phyloP scores from a whole-genome alignment of 2,113 vertebrate genomes.

The Neolamprologus modestus region DNA sequence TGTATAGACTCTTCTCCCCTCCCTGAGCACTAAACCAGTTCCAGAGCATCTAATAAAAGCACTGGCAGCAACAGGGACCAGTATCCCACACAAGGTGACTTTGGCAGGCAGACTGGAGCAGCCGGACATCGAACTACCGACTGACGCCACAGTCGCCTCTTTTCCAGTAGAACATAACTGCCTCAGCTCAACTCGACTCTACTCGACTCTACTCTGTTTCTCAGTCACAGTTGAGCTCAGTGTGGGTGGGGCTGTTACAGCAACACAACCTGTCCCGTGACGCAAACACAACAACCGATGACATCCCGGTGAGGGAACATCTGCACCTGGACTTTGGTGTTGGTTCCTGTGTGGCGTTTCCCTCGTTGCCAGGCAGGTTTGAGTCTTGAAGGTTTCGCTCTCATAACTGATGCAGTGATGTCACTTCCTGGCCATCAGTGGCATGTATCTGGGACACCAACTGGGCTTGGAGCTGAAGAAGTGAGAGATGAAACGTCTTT shows the following conservation, averaged over 20 bases:
- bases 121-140: rapidly evolving
- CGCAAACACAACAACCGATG: neutral
- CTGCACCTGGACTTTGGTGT: neutral
- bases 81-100: rapidly evolving
- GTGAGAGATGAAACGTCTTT: neutral
- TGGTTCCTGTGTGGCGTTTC: neutral
- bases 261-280: neutral
- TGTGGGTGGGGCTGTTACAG: neutral
- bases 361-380: neutral
- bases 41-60: neutral
- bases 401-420: rapidly evolving
- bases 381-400: neutral
- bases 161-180: neutral
- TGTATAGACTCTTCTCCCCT: neutral
- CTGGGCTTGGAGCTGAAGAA: neutral
- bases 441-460: neutral
- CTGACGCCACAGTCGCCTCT: neutral
- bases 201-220: neutral
- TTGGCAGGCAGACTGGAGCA: neutral
- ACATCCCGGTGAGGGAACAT: neutral
- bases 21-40: rapidly evolving
- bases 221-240: neutral
- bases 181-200: rapidly evolving
- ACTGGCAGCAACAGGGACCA: rapidly evolving
- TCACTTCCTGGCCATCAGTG: neutral